Percentiles rank a stretch among this genome's conserved stretches.
These are phyloP conservation scores for Eulithis prunata DNA, from an alignment of 2,888 invertebrate species.

Conservation along the genomic window DNA sequence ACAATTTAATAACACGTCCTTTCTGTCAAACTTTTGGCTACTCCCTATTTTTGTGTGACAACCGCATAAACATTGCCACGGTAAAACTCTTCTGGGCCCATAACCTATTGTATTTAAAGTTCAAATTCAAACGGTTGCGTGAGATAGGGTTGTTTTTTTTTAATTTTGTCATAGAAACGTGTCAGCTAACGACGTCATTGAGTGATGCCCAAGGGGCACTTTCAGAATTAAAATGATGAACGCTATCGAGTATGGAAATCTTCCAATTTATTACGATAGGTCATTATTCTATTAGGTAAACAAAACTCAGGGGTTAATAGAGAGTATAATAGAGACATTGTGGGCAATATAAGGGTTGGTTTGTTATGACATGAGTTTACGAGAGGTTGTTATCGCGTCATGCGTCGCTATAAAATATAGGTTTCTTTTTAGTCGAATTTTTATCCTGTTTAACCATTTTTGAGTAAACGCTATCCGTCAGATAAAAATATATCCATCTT, in stretches of 20 bases:
- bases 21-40: constrained; percentile 66
- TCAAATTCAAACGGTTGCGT: constrained; percentile 5
- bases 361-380: constrained; percentile 45
- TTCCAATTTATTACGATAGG: constrained; percentile 82
- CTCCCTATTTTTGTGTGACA: constrained; percentile 52
- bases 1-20: constrained; percentile 77
- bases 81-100: constrained; percentile 17
- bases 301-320: constrained; percentile 75
- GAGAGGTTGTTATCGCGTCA: constrained; percentile 39
- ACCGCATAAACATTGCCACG: constrained; percentile 32
- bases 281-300: constrained; percentile 84
- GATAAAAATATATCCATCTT: no score
- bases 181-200: constrained; percentile 72
- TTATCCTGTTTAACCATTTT: no score
- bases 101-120: constrained; percentile 25
- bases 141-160: background rate
- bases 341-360: constrained; percentile 63
- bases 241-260: constrained; percentile 82
- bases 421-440: background rate
- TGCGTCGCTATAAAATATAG: background rate
- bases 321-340: constrained; percentile 64
- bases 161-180: constrained; percentile 49
- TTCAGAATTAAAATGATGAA: constrained; percentile 81
- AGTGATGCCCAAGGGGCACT: constrained; percentile 74
- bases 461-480: no score